Conservation (phyloP, 1,140 invertebrate genomes). For the Brachionus manjavacas region DNA sequence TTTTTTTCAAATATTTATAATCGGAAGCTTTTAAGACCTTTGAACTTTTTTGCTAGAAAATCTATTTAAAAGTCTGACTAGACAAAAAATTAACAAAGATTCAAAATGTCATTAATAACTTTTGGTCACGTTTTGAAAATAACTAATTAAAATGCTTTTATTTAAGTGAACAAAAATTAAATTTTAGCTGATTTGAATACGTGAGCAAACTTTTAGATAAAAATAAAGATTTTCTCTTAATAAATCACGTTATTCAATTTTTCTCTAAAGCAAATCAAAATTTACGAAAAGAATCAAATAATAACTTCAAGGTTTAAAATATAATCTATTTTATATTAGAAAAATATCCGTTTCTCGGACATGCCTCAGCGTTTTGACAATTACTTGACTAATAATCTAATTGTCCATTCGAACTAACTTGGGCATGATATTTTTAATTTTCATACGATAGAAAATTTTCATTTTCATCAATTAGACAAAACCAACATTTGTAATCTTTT, state of each 20-base stretch:
- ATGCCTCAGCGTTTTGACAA: not conserved
- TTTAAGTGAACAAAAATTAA: not conserved
- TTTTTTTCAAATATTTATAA: not conserved
- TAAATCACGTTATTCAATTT: not conserved
- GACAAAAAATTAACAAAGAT: not conserved
- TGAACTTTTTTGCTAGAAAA: not conserved
- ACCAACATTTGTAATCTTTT: not conserved
- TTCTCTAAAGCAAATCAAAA: not conserved
- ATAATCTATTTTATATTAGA: not conserved
- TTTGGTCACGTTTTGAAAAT: not conserved
- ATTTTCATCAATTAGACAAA: not conserved
- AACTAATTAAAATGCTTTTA: not conserved
- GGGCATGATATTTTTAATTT: not conserved
- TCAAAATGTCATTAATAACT: not conserved
- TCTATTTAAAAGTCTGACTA: not conserved
- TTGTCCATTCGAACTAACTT: not conserved
- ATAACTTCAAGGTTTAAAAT: not conserved
- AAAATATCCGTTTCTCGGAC: not conserved
- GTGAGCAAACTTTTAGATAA: not conserved
- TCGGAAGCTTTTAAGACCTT: not conserved
- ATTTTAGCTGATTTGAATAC: not conserved
- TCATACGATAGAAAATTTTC: not conserved
- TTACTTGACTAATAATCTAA: not conserved
- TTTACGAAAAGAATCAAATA: not conserved
- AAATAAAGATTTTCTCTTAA: not conserved